phyloP scores from a whole-genome alignment of 2,113 vertebrate species.

The Orientallactaga bullata region DNA sequence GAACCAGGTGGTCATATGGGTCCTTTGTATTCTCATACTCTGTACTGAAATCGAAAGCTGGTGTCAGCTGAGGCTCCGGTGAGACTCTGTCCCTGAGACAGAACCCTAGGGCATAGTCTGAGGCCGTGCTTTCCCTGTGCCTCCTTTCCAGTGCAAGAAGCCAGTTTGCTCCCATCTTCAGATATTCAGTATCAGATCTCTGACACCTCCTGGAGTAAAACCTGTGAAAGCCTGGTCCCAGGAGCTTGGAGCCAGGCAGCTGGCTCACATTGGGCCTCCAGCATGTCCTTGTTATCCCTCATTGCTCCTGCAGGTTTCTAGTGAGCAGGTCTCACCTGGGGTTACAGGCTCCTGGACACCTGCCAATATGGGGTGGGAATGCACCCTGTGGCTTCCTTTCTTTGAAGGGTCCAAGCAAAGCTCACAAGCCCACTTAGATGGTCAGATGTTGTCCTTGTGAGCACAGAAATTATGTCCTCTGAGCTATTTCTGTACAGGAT shows the following conservation, averaged over 20 bases:
- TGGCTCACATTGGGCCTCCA: fast-evolving
- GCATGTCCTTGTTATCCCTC: background rate
- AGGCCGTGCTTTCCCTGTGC: fast-evolving
- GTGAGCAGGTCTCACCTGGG: background rate
- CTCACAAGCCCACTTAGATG: too few species aligned
- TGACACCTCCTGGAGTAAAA: too few species aligned
- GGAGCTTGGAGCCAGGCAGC: background rate
- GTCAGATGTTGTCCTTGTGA: too few species aligned
- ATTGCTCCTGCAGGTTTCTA: too few species aligned
- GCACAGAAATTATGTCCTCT: too few species aligned
- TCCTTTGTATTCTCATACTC: too few species aligned
- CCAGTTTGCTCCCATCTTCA: fast-evolving
- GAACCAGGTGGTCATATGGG: background rate
- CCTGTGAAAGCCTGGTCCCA: too few species aligned
- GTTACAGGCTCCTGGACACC: fast-evolving
- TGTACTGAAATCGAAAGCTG: background rate
- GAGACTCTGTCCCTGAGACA: fast-evolving
- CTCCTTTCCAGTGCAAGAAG: background rate
- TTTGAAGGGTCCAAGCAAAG: background rate
- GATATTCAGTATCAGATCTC: background rate
- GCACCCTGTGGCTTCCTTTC: background rate
- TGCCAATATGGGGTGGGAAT: too few species aligned
- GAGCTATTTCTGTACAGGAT: background rate
- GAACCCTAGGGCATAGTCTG: fast-evolving
- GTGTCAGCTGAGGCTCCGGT: too few species aligned